These are phyloP conservation scores for Hydrotaea cyrtoneurina DNA, from an alignment of 2,888 invertebrate genomes.

Conservation along the genomic window DNA sequence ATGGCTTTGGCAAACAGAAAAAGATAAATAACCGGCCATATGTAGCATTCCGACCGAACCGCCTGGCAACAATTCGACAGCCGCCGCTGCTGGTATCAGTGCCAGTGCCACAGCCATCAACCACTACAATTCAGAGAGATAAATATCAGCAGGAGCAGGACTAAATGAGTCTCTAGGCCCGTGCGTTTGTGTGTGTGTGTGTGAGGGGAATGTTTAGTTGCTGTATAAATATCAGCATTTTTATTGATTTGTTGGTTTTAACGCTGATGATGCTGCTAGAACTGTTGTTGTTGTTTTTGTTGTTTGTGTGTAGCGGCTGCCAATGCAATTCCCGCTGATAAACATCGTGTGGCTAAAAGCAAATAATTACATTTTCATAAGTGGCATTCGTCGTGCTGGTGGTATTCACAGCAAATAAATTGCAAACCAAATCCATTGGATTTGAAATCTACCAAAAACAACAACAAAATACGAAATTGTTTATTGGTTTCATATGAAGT, in stretches of 20 bases:
- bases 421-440: conserved; percentile 19
- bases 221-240: neutral
- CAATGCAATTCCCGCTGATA: conserved; percentile 39
- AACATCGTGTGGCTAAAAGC: conserved; percentile 37
- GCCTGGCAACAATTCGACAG: no score
- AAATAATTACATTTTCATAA: conserved; percentile 54
- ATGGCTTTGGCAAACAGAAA: conserved; percentile 1
- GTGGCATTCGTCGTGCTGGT: neutral
- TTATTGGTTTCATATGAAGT: conserved; percentile 19
- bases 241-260: conserved; percentile 26
- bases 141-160: neutral
- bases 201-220: no score
- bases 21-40: conserved; percentile 24
- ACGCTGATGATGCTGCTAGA: neutral
- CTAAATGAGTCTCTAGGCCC: neutral
- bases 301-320: neutral
- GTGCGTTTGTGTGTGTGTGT: no score
- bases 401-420: neutral
- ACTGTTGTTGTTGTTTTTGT: neutral
- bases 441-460: neutral
- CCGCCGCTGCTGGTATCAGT: neutral
- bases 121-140: neutral
- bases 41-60: neutral
- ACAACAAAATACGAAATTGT: neutral
- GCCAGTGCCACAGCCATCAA: neutral